Evolutionary conservation across 2,797 vertebrate species (phyloP).

Genomic region (Cossypha dichroa): DNA sequence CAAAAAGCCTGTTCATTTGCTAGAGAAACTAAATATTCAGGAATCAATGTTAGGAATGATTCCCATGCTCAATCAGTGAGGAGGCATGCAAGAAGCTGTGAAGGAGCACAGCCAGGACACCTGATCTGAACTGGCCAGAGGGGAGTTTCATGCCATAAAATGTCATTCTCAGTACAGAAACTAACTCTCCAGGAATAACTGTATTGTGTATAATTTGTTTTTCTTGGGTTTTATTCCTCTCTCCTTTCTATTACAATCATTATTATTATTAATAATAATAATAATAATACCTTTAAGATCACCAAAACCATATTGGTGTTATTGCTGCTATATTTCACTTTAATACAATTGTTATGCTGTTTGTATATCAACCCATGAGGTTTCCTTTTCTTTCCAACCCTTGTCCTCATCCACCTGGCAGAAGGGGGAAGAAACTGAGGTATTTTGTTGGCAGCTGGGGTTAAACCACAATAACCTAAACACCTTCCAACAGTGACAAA

Average conservation of each 20-base stretch:
- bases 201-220: neutral
- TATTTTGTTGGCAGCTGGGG: neutral
- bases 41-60: neutral
- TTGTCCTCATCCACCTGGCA: neutral
- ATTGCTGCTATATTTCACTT: neutral
- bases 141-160: neutral
- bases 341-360: neutral
- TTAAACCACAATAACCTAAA: neutral
- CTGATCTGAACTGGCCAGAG: neutral
- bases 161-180: neutral
- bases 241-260: rapidly evolving
- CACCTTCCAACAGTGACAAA: neutral
- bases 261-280: neutral
- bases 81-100: neutral
- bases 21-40: neutral
- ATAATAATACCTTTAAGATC: neutral
- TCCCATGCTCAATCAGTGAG: neutral
- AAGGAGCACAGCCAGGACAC: neutral
- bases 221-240: neutral
- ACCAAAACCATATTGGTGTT: neutral
- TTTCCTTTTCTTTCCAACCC: neutral
- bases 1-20: neutral
- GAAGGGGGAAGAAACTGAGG: neutral
- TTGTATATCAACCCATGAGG: neutral
- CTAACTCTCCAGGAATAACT: neutral